A percentile compares a stretch with the other conserved stretches of the same genome.
Conservation (phyloP, 2,797 vertebrate species). For the Buceros bicornis region DNA sequence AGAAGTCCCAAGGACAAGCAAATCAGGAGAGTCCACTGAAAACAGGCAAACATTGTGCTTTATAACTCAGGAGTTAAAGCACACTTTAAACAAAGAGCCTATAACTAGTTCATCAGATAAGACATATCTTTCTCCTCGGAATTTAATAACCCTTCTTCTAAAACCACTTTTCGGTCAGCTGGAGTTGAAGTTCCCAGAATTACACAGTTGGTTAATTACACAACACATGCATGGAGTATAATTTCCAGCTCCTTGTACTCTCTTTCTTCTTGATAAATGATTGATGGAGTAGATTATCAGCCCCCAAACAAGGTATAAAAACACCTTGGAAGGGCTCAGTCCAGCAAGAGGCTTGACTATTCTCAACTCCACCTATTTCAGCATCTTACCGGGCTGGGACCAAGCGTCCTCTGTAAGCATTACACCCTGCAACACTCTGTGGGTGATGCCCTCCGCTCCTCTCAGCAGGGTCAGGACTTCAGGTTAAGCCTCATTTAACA, state of each 20-base stretch:
- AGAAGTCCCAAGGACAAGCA: slow-evolving; percentile 17
- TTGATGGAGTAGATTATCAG: not conserved
- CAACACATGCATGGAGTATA: fast-evolving
- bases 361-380: not conserved
- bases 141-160: slow-evolving; percentile 30
- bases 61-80: slow-evolving; percentile 1
- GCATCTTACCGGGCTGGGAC: not conserved
- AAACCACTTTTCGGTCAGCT: not conserved
- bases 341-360: not conserved
- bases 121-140: not conserved
- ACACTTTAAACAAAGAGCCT: slow-evolving; percentile 54
- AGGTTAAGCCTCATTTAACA: not conserved
- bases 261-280: fast-evolving
- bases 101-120: slow-evolving; percentile 39
- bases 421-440: fast-evolving
- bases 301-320: not conserved
- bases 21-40: not conserved
- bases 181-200: not conserved
- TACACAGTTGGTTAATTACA: not conserved
- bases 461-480: not conserved
- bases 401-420: fast-evolving
- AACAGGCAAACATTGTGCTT: slow-evolving; percentile 33
- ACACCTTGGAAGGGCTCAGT: not conserved
- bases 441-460: not conserved
- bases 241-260: not conserved